Evolutionary conservation across 2,113 vertebrate species (phyloP), one percentile per base, ranked within the genome.

Genomic region (Perca flavescens): DNA sequence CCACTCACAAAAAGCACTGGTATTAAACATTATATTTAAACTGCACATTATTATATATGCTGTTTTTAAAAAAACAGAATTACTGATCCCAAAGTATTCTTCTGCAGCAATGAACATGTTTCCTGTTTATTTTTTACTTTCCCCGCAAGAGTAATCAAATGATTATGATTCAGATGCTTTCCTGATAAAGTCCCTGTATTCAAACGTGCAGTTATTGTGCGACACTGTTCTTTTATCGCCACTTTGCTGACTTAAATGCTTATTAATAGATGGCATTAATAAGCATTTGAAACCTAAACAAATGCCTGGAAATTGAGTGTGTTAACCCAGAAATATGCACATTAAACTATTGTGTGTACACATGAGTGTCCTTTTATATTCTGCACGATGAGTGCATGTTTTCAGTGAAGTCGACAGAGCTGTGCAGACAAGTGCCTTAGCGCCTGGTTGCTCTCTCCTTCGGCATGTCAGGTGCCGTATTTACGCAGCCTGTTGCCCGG

Each of bases 401-500:
- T 82, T 74, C 50, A 82, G 57, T n/a, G 73, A 63, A 76, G 66
- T 79, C 21, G 31, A 81, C 74, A 49, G 61, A 84, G 80, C 72
- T 61, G 61, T 79, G 58, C 74, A 79, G 84, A 79, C 69, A 62
- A 84, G 86, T 67, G 78, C 66, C 84, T 68, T 62, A 74, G 58
- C 77, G 81, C 74, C 65, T 86, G 79, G 60, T 74, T 79, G 85
- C 83, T 87, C 82, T 90, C 83, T 92, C 87, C 87, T 84, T 82
- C 56, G 57, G 84, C 88, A 81, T 92, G 89, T 93, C 91, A 90
- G 87, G 92, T 92, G 88, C 56, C 40, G 65, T 82, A 87, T 92
- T 92, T 91, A 77, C 82, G 66, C 88, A 71, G 77, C 86, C 84
- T 91, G 93, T 94, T 94, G 92, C 94, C 82, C 58, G 11, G 93